These are phyloP conservation scores for Sebastes vulpes DNA, from an alignment of 2,797 vertebrate genomes.

Conservation along the genomic window DNA sequence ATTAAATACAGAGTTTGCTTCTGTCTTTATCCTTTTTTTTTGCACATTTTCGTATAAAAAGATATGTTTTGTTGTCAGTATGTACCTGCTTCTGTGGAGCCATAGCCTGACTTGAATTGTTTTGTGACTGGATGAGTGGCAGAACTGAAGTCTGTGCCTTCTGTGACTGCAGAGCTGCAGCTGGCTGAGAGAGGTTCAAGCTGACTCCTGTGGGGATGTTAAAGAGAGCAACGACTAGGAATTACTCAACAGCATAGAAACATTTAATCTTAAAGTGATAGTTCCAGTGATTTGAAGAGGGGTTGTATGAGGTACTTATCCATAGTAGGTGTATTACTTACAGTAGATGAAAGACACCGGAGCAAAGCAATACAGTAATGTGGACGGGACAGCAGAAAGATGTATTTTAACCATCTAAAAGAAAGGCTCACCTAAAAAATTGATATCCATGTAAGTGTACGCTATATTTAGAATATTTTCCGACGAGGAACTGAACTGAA, in stretches of 20 bases:
- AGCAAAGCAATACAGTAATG: too few species aligned
- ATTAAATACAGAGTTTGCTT: neutral
- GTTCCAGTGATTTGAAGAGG: too few species aligned
- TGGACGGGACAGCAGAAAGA: too few species aligned
- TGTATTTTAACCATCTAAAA: too few species aligned
- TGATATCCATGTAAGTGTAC: too few species aligned
- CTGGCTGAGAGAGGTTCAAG: constrained; percentile 87
- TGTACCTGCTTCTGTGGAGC: constrained; percentile 80
- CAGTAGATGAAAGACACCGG: too few species aligned
- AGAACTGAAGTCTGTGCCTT: constrained; percentile 81
- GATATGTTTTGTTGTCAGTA: neutral
- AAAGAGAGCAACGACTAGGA: constrained; percentile 14
- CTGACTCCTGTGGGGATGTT: constrained; percentile 79
- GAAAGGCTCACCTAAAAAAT: too few species aligned
- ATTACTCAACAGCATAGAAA: constrained; percentile 23
- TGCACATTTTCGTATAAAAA: neutral
- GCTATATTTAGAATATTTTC: too few species aligned
- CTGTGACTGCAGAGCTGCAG: constrained; percentile 87
- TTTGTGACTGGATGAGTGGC: constrained; percentile 81
- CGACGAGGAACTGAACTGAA: too few species aligned
- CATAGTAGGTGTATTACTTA: too few species aligned
- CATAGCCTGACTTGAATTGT: constrained; percentile 67
- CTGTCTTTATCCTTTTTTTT: neutral
- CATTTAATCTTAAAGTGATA: neutral
- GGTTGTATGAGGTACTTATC: too few species aligned